These are phyloP conservation scores for Argopecten irradians DNA, from an alignment of 1,140 invertebrate genomes.

Conservation along the genomic window DNA sequence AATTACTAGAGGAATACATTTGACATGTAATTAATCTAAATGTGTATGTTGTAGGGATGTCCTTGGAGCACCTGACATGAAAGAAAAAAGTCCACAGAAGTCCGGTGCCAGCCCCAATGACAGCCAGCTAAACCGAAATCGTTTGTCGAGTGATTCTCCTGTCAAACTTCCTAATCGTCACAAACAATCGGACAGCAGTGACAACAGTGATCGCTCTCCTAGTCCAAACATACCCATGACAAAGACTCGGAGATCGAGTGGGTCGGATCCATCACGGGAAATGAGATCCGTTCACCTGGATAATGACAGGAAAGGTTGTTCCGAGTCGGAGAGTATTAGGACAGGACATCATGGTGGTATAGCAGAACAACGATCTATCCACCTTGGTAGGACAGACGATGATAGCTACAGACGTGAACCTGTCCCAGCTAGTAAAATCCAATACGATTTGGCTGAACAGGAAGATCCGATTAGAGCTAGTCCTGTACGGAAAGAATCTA, in stretches of 20 bases:
- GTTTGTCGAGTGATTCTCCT: not conserved
- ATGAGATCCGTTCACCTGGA: not conserved
- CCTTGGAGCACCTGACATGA: not conserved
- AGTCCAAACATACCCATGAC: not conserved
- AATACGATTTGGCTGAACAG: constrained; percentile 57
- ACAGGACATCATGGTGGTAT: not conserved
- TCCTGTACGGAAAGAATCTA: constrained; percentile 37
- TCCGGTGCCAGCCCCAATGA: not conserved
- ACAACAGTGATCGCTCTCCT: constrained; percentile 2
- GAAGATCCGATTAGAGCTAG: constrained; percentile 53
- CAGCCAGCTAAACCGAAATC: not conserved
- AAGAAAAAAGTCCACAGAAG: not conserved
- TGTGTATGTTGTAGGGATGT: not conserved
- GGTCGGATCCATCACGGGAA: not conserved
- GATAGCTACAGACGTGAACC: constrained; percentile 7
- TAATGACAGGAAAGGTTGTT: not conserved
- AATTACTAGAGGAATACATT: too few relatives aligned
- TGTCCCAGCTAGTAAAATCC: constrained; percentile 51
- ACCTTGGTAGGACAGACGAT: not conserved
- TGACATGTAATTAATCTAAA: not conserved
- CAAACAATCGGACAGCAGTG: not conserved
- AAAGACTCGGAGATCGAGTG: not conserved
- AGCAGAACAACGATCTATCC: not conserved
- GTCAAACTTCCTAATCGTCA: not conserved
- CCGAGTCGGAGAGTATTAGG: not conserved